Evolutionary conservation across 2,888 invertebrate genomes (phyloP).

Genomic region (Melinaea menophilus): DNA sequence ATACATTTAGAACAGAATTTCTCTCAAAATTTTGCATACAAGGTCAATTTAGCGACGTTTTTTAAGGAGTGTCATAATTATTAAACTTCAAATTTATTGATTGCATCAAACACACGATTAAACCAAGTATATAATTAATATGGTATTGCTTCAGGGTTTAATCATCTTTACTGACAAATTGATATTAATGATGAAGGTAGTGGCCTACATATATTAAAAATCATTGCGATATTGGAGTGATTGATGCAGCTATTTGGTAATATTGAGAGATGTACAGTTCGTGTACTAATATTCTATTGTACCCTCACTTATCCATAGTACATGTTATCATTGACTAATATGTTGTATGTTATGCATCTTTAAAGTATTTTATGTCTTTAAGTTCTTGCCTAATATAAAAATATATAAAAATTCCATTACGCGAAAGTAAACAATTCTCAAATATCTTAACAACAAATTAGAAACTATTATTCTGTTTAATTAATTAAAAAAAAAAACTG

Average conservation of each 20-base stretch:
- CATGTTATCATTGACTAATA: too few species aligned
- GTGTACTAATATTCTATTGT: background rate
- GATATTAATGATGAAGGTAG: background rate
- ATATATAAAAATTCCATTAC: background rate
- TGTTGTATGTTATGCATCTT: too few species aligned
- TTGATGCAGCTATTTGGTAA: background rate
- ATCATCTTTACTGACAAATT: background rate
- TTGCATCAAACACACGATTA: background rate
- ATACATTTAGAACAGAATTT: too few species aligned
- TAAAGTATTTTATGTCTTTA: too few species aligned
- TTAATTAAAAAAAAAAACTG: slow-evolving; percentile 35
- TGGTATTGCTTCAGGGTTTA: background rate
- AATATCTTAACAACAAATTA: slow-evolving; percentile 13
- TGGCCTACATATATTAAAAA: background rate
- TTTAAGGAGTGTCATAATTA: too few species aligned
- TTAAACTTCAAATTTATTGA: too few species aligned
- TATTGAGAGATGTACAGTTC: background rate
- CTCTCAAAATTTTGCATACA: too few species aligned
- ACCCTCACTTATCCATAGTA: too few species aligned
- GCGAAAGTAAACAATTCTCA: slow-evolving; percentile 22
- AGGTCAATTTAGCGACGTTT: too few species aligned
- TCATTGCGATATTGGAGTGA: background rate
- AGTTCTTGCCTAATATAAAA: too few species aligned
- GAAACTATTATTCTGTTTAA: slow-evolving; percentile 28
- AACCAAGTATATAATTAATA: background rate